Base-by-base conservation (phyloP, 2,797 vertebrate genomes). In the Hippoglossus hippoglossus region DNA sequence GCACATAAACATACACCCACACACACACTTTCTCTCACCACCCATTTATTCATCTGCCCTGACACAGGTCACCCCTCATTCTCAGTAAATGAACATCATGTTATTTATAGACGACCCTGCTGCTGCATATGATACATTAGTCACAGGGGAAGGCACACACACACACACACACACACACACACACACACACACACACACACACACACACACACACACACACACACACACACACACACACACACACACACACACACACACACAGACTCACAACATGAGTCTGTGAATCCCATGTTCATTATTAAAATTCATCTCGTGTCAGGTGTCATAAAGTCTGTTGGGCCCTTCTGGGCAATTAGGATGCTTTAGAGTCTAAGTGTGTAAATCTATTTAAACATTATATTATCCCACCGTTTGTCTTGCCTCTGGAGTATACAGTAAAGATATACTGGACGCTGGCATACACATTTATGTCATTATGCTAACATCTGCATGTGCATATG, bases 51-150 rank as follows among this genome's bases (percentile, higher is more conserved):
- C 79, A 84, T 87, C 82, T 87, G 78, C 51, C 67, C 70, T 77
- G 80, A 86, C 82, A 84, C 67, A 18, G 77, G 77, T 78, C 82
- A 72, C 77, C 76, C 81, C 71, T 80, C 81, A 72, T 34, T 6
- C 75, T 76, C 61, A 22, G 69, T 75, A 83, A 87, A 89, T 86
- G 86, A 90, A 87, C 86, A 85, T 90, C 83, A 67, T 80, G 84
- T 91, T 93, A 93, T 94, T 92, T 90, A 93, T 93, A 93, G 86
- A 89, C 16, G 80, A 91, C 87, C 85, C 85, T 68, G 55, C 75
- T 72, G 70, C 60, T 11, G 73, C 62, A 79, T 87, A 83, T 79
- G 84, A 90, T 85, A 84, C 75, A 89, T 84, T 80, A 86, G 79
- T 86, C 85, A 81, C 75, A 79, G 50, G 67, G 83, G 81, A 83